phyloP scores from a whole-genome alignment of 2,888 invertebrate species.

The Rotaria magnacalcarata region DNA sequence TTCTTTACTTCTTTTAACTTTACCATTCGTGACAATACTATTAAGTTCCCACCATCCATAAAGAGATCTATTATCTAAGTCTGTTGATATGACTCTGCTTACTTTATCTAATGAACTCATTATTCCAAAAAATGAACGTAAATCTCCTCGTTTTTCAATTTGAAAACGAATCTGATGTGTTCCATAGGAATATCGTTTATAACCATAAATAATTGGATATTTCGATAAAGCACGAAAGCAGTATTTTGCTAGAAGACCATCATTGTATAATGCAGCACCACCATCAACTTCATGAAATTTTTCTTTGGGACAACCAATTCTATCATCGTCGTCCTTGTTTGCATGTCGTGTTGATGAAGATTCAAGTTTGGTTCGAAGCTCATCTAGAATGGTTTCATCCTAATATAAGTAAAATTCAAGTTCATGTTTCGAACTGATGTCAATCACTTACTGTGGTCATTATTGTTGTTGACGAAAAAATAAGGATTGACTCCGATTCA shows the following conservation, averaged over 20 bases:
- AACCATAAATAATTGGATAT: neutral
- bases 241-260: neutral
- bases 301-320: neutral
- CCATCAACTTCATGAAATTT: constrained; percentile 6
- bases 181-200: neutral
- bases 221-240: neutral
- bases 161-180: neutral
- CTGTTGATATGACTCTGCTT: neutral
- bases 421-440: neutral
- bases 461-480: neutral
- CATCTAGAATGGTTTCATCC: neutral
- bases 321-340: neutral
- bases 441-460: neutral
- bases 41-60: constrained; percentile 25
- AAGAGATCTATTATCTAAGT: neutral
- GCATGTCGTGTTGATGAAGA: neutral
- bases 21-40: neutral
- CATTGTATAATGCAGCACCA: neutral
- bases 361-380: neutral
- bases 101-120: neutral
- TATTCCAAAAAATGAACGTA: neutral
- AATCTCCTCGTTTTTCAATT: neutral
- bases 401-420: neutral
- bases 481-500: neutral
- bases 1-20: neutral